phyloP scores from a whole-genome alignment of 2,113 vertebrate species.

The Eptesicus fuscus region DNA sequence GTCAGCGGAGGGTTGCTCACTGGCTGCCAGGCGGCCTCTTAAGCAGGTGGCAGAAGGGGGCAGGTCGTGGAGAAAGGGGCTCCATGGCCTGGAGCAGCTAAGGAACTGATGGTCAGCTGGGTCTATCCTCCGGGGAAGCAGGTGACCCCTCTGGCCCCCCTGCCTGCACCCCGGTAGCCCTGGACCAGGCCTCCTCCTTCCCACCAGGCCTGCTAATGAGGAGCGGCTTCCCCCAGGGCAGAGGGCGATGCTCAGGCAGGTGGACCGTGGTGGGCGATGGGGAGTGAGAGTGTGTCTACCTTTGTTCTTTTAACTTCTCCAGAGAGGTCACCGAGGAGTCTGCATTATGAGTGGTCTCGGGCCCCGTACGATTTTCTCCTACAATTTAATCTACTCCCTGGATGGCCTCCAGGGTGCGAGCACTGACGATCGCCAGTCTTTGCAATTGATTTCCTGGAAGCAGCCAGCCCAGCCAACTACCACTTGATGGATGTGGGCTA shows the following conservation, averaged over 20 bases:
- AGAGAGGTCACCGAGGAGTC: constrained; percentile 71
- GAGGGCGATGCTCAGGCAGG: background rate
- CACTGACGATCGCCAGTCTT: constrained; percentile 75
- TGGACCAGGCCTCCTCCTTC: background rate
- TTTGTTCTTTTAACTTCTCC: constrained; percentile 66
- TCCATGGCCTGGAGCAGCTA: background rate
- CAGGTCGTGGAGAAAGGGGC: background rate
- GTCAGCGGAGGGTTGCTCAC: background rate
- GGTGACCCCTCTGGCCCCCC: background rate
- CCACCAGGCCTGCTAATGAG: background rate
- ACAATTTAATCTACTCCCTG: constrained; percentile 80
- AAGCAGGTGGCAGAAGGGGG: fast-evolving
- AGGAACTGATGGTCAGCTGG: background rate
- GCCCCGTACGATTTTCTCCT: constrained; percentile 76
- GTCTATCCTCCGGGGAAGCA: background rate
- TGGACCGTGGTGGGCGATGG: background rate
- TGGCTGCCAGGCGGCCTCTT: background rate
- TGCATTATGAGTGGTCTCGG: constrained; percentile 71
- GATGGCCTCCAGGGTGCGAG: constrained; percentile 74
- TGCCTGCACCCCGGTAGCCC: background rate
- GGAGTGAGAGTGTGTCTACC: constrained; percentile 36
- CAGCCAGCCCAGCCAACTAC: constrained; percentile 67
- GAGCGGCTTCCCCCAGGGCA: background rate
- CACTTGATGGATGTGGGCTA: constrained; percentile 77
- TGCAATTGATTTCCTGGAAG: constrained; percentile 83